phyloP scores from a whole-genome alignment of 2,888 invertebrate genomes.

The Periphyllus acericola region DNA sequence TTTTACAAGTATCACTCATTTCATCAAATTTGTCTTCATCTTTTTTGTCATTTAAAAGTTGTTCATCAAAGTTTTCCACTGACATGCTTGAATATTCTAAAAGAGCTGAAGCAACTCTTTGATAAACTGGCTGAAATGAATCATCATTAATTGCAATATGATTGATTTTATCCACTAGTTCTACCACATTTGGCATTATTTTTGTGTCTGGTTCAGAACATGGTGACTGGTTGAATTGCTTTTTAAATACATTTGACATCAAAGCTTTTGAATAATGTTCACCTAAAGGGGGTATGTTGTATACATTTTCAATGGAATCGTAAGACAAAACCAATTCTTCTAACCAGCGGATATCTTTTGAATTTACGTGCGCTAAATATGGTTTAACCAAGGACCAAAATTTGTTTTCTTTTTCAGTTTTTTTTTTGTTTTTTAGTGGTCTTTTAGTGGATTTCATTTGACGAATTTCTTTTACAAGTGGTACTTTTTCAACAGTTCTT shows the following conservation, averaged over 20 bases:
- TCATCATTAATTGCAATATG: constrained; percentile 61
- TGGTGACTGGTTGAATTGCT: constrained; percentile 72
- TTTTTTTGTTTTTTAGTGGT: constrained; percentile 66
- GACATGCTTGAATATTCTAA: constrained; percentile 76
- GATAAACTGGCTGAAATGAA: constrained; percentile 83
- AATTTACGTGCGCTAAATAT: constrained; percentile 87
- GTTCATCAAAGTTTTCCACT: constrained; percentile 31
- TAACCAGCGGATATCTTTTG: constrained; percentile 82
- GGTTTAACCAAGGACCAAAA: constrained; percentile 96
- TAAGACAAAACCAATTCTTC: constrained; percentile 74
- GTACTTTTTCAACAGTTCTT: not conserved
- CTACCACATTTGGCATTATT: not conserved
- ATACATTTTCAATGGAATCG: constrained; percentile 75
- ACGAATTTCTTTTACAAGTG: not conserved
- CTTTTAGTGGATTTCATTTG: not conserved
- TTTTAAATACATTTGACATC: constrained; percentile 84
- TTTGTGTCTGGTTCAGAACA: not conserved
- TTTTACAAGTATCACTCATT: not conserved
- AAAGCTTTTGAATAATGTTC: constrained; percentile 88
- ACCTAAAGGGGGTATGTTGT: constrained; percentile 88
- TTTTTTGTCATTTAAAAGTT: not conserved
- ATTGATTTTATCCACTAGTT: not conserved
- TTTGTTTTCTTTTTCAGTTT: constrained; percentile 92
- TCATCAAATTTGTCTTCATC: not conserved
- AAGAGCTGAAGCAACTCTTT: constrained; percentile 86